These are phyloP conservation scores for Anarsia innoxiella DNA, from an alignment of 2,888 invertebrate species.

Conservation along the genomic window DNA sequence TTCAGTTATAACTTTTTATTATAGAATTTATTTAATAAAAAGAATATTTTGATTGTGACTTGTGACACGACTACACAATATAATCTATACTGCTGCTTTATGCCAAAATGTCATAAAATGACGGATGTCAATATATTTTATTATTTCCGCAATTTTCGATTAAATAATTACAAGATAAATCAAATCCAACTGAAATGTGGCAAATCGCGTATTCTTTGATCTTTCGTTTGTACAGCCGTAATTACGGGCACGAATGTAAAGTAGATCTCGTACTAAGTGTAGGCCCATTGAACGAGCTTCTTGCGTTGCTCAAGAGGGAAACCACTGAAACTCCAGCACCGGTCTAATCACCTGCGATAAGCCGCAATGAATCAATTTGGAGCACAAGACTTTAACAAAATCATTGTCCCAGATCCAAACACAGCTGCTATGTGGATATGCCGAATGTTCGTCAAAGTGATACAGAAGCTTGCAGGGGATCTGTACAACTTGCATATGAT, in stretches of 20 bases:
- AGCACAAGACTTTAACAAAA: not conserved
- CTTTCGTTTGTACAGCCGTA: slow-evolving; percentile 47
- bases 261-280: slow-evolving; percentile 57
- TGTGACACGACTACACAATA: too few relatives aligned
- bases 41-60: too few relatives aligned
- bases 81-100: too few relatives aligned
- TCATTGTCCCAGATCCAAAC: slow-evolving; percentile 7
- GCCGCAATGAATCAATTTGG: not conserved
- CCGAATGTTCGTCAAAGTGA: slow-evolving; percentile 48
- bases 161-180: not conserved
- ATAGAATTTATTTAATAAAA: too few relatives aligned
- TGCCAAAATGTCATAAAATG: not conserved
- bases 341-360: not conserved
- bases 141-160: not conserved
- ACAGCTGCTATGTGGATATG: slow-evolving; percentile 53
- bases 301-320: slow-evolving; percentile 38
- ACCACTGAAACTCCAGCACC: slow-evolving; percentile 10
- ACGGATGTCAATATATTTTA: not conserved
- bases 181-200: slow-evolving; percentile 52
- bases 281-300: slow-evolving; percentile 47
- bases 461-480: slow-evolving; percentile 45
- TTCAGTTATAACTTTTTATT: too few relatives aligned
- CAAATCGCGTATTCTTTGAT: slow-evolving; percentile 65
- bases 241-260: slow-evolving; percentile 59
- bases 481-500: slow-evolving; percentile 53